Conservation (phyloP, 2,797 vertebrate species). For the Decapterus maruadsi region DNA sequence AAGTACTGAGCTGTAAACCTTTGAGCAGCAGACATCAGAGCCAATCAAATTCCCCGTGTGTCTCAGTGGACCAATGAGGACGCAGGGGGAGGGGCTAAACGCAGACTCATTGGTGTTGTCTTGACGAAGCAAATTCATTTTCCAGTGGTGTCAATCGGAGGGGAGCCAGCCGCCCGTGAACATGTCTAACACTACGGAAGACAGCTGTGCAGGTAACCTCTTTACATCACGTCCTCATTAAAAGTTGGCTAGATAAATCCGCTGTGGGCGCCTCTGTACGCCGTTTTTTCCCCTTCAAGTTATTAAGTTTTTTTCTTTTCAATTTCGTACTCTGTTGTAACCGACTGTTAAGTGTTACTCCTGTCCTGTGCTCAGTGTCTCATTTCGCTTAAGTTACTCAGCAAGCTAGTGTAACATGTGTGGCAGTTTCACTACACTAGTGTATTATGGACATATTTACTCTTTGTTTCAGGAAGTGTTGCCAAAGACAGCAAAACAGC, state of each 20-base stretch:
- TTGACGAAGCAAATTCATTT: constrained; percentile 28
- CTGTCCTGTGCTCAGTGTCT: neutral
- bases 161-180: neutral
- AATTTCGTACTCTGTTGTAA: neutral
- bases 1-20: constrained; percentile 10
- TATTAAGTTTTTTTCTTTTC: neutral
- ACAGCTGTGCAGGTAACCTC: constrained; percentile 55
- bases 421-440: neutral
- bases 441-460: neutral
- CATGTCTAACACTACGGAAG: constrained; percentile 38
- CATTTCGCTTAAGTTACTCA: neutral
- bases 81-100: constrained; percentile 13
- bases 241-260: neutral
- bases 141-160: neutral
- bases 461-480: constrained; percentile 70
- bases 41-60: constrained; percentile 36
- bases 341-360: neutral
- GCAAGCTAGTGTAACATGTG: neutral
- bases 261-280: accelerated
- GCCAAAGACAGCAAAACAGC: constrained; percentile 70
- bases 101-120: accelerated
- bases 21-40: constrained; percentile 2
- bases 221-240: neutral
- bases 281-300: neutral
- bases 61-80: constrained; percentile 49